phyloP scores from a whole-genome alignment of 2,888 invertebrate species.

The Cantharis rustica region DNA sequence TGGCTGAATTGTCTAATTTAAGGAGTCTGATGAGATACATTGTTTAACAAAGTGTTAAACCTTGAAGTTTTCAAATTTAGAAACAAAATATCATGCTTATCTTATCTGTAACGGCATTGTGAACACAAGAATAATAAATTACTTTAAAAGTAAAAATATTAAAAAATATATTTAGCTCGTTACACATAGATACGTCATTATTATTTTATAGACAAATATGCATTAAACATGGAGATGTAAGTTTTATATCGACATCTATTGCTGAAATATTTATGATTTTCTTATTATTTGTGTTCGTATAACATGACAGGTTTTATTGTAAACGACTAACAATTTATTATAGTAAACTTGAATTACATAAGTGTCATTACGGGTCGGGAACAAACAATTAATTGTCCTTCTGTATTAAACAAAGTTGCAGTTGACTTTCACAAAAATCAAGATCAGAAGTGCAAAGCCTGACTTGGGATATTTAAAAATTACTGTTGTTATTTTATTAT shows the following conservation, averaged over 20 bases:
- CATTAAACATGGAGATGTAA: conserved; percentile 22
- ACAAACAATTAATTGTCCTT: not conserved
- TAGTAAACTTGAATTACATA: conserved; percentile 7
- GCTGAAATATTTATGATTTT: conserved; percentile 30
- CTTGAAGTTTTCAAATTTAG: not conserved
- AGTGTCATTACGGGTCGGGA: not conserved
- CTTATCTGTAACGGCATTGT: not conserved
- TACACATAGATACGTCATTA: not conserved
- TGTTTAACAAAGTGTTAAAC: not conserved
- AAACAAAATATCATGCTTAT: not conserved
- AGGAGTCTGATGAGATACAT: no score
- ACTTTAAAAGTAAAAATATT: not conserved
- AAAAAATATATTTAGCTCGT: not conserved
- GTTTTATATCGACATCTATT: conserved; percentile 24
- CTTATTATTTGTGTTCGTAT: conserved; percentile 24
- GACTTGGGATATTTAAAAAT: no score
- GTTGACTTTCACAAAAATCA: not conserved
- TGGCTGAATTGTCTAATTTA: no score
- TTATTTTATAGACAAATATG: not conserved
- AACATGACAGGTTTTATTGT: conserved; percentile 16
- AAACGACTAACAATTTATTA: conserved; percentile 17
- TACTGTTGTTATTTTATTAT: not conserved
- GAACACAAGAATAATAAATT: not conserved
- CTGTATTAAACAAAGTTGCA: not conserved
- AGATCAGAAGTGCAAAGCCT: not conserved